phyloP scores from a whole-genome alignment of 2,797 vertebrate species.

The Clarias laeviceps region DNA sequence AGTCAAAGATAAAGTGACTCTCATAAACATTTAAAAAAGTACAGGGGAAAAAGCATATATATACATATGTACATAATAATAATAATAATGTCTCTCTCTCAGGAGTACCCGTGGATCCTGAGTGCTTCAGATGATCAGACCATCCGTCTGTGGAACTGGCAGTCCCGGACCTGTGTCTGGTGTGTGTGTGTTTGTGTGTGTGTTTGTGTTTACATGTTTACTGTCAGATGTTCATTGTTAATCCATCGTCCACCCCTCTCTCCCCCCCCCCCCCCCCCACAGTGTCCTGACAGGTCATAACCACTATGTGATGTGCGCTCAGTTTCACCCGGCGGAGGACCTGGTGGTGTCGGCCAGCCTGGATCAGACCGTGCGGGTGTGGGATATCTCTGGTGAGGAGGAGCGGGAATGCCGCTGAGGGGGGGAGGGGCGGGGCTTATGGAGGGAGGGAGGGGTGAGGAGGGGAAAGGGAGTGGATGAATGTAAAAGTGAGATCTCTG shows the following conservation, averaged over 20 bases:
- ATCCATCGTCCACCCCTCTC: no score
- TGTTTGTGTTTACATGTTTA: constrained; percentile 61
- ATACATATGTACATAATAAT: no score
- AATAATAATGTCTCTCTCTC: background rate
- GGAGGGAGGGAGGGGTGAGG: constrained; percentile 50
- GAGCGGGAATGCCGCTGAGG: constrained; percentile 42
- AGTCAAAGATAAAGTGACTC: no score
- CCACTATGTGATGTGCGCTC: constrained; percentile 98
- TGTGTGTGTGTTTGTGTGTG: background rate
- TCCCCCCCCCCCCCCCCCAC: constrained; percentile 21
- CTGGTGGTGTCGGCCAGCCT: constrained; percentile 95
- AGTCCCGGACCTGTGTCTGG: constrained; percentile 94
- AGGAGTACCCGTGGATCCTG: constrained; percentile 98
- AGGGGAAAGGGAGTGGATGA: constrained; percentile 25
- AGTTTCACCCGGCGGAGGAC: constrained; percentile 96
- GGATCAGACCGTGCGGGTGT: constrained; percentile 97
- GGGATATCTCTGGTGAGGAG: constrained; percentile 98
- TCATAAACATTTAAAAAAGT: no score
- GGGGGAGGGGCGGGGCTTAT: constrained; percentile 52
- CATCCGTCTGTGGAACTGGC: constrained; percentile 99
- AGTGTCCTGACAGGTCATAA: constrained; percentile 97
- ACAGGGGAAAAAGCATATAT: no score
- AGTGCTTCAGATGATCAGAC: constrained; percentile 98
- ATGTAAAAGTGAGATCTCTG: constrained; percentile 70
- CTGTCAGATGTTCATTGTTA: constrained; percentile 75